Base-by-base conservation (phyloP, 1,140 invertebrate species). In the Calliopsis andreniformis region DNA sequence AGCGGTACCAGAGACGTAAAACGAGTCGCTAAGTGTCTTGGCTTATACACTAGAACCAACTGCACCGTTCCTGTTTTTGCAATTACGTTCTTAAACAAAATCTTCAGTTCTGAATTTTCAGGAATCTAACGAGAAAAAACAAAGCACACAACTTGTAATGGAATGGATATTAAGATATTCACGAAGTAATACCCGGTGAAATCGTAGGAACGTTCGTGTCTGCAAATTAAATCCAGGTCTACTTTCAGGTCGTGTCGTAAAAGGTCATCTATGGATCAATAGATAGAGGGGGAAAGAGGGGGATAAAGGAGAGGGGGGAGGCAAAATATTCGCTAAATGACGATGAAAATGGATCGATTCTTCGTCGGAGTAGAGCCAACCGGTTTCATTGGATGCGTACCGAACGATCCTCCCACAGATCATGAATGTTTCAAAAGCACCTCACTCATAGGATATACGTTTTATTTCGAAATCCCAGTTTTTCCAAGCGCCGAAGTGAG, bases 381-480 rank as follows among this genome's bases (percentile, higher is more conserved):
- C 30, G 43, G 25, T 61, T 14, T 30, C 6, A 30, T 51, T 51
- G 32, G 35, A 10, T n/a, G 18, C 61, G 32, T 30, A 2, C 2
- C 10, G 16, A 39, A n/a, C 12, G 39, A 42, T 39, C 20, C 32
- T 39, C 32, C 14, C 14, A 4, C 12, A 39, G 14, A 28, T 64
- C 47, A 66, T 55, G 28, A 73, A 66, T 55, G 43, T 49, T 70
- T 49, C 68, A 45, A 2, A 4, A 55, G 20, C n/a, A 14, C 1
- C 32, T n/a, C 28, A n/a, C 14, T 42, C 18, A 14, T n/a, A 18
- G 5, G 3, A 16, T 25, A 28, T 10, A 32, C 47, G 35, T 55
- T 63, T 20, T 30, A 18, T 43, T 63, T 32, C 14, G 47, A 43
- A 49, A 56, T 68, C 16, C 18, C 43, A 76, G 66, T 64, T 69